Conservation (phyloP, 2,888 invertebrate genomes). For the Busseola fusca region DNA sequence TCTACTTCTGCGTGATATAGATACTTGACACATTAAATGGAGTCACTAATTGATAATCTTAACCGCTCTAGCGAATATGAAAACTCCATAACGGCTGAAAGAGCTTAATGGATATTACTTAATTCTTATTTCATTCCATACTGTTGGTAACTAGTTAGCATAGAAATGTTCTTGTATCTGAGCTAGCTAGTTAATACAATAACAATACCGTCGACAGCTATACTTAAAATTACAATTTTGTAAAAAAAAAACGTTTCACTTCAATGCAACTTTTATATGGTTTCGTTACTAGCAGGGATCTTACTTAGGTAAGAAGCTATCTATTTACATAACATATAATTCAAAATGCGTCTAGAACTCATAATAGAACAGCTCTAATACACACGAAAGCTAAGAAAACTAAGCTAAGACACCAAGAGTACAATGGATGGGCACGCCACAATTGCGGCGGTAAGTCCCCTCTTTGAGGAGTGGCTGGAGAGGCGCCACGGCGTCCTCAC, state of each 20-base stretch:
- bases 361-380: background rate
- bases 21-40: conserved; percentile 36
- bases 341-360: background rate
- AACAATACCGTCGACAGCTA: background rate
- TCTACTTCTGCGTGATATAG: conserved; percentile 17
- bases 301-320: background rate
- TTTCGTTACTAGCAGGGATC: background rate
- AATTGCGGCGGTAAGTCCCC: too few relatives aligned
- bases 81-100: too few relatives aligned
- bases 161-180: background rate
- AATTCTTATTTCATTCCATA: conserved; percentile 18
- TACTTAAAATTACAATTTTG: background rate
- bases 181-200: background rate
- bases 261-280: background rate
- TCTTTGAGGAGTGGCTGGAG: too few relatives aligned
- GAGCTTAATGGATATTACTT: conserved; percentile 5
- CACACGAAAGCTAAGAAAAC: background rate
- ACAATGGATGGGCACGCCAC: too few relatives aligned
- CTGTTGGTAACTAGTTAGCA: background rate
- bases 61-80: too few relatives aligned
- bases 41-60: conserved; percentile 37
- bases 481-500: too few relatives aligned
- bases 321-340: background rate
- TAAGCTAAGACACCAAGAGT: too few relatives aligned
- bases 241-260: conserved; percentile 17